Conservation (phyloP, 2,113 vertebrate genomes). For the Cynopterus brachyotis region DNA sequence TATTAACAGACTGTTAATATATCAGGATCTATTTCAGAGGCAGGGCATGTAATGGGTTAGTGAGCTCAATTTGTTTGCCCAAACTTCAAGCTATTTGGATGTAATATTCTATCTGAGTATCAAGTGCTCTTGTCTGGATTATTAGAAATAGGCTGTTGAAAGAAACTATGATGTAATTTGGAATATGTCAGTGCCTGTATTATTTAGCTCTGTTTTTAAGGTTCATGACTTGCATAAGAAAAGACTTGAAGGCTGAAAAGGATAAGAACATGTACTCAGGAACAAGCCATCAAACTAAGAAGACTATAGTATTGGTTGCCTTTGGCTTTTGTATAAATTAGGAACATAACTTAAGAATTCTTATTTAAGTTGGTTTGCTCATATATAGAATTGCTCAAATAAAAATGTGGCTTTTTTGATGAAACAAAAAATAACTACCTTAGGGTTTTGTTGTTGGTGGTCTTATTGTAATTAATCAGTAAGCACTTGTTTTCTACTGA, state of each 20-base stretch:
- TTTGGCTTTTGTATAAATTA: background rate
- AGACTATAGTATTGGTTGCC: background rate
- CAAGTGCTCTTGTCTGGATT: background rate
- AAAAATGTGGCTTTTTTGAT: background rate
- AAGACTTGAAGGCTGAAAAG: background rate
- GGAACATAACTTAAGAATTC: background rate
- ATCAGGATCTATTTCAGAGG: background rate
- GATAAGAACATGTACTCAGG: background rate
- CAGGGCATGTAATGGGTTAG: background rate
- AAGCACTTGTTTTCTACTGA: background rate
- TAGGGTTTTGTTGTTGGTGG: background rate
- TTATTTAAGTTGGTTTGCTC: background rate
- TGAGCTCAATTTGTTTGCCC: background rate
- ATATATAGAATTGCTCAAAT: background rate
- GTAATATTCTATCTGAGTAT: background rate
- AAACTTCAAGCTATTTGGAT: background rate
- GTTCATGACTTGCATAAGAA: background rate
- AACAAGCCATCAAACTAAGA: background rate
- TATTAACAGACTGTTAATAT: background rate
- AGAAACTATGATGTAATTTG: background rate
- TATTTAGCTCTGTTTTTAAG: slow-evolving; percentile 2
- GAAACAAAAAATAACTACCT: background rate
- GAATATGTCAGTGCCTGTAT: background rate
- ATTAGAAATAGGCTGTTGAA: slow-evolving; percentile 12
- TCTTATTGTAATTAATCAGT: background rate